Evolutionary conservation across 1,140 invertebrate species (phyloP).

Genomic region (Paraescarpia echinospica): DNA sequence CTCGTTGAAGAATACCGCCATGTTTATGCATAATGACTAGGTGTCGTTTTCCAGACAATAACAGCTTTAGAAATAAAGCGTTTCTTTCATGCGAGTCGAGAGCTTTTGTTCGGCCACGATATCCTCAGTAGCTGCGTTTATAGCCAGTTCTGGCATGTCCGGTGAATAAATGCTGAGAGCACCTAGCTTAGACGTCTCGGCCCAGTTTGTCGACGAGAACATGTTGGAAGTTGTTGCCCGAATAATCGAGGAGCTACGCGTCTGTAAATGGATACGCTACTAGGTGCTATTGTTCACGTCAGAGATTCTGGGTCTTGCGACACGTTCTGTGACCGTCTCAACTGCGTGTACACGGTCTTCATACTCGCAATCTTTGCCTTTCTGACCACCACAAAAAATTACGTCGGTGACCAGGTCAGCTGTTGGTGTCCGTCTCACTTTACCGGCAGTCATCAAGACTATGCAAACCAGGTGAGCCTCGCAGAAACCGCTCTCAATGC

Average conservation of each 20-base stretch:
- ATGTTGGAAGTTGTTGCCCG: neutral
- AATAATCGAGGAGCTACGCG: neutral
- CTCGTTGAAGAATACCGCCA: neutral
- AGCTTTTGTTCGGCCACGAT: neutral
- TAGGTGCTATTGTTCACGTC: neutral
- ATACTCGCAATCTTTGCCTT: conserved; percentile 58
- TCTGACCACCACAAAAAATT: conserved; percentile 59
- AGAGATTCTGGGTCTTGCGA: conserved; percentile 40
- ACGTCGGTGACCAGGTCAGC: conserved; percentile 61
- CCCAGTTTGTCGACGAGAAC: neutral
- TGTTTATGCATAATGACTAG: neutral
- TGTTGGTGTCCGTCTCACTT: conserved; percentile 51
- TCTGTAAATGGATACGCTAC: conserved; percentile 11
- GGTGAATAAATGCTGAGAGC: neutral
- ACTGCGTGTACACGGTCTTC: conserved; percentile 59
- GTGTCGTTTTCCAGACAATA: neutral
- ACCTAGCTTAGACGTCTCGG: neutral
- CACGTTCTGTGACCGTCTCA: conserved; percentile 61
- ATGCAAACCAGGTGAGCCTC: conserved; percentile 26
- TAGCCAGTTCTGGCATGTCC: neutral
- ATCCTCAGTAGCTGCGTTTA: neutral
- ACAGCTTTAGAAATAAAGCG: neutral
- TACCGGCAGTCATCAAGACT: conserved; percentile 34
- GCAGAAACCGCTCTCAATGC: neutral
- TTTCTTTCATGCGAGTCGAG: neutral